phyloP scores from a whole-genome alignment of 2,888 invertebrate genomes.

The Gandaritis pyraliata region DNA sequence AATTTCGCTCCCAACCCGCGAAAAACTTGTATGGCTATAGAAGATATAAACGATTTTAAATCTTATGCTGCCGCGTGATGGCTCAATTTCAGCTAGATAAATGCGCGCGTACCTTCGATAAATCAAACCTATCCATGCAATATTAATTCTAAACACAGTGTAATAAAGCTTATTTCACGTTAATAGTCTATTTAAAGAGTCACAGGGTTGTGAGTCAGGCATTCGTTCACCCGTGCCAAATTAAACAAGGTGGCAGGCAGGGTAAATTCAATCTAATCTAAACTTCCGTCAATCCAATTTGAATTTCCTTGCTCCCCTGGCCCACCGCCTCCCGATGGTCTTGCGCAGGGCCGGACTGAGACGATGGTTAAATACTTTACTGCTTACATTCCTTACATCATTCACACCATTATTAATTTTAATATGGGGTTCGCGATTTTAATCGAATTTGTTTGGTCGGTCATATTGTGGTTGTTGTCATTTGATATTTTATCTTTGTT shows the following conservation, averaged over 20 bases:
- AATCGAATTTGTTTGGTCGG: too few relatives aligned
- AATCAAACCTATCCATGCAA: slow-evolving; percentile 3
- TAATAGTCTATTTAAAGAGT: slow-evolving; percentile 18
- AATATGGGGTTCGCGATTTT: not conserved
- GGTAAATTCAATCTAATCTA: slow-evolving; percentile 81
- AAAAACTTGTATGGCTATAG: not conserved
- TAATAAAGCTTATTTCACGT: slow-evolving; percentile 21
- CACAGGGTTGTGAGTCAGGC: slow-evolving; percentile 29
- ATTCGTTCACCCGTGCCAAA: slow-evolving; percentile 66
- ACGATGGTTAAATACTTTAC: slow-evolving; percentile 17
- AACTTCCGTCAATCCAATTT: slow-evolving; percentile 82
- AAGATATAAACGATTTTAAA: not conserved
- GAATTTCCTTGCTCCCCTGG: slow-evolving; percentile 64
- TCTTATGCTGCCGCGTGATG: not conserved
- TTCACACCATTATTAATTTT: slow-evolving; percentile 16
- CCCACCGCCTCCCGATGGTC: slow-evolving; percentile 44
- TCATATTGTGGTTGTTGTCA: too few relatives aligned
- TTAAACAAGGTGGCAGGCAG: slow-evolving; percentile 77
- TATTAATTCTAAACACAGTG: slow-evolving; percentile 13
- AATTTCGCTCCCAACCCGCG: not conserved
- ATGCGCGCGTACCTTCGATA: not conserved
- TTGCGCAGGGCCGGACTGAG: slow-evolving; percentile 37
- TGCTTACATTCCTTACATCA: slow-evolving; percentile 26
- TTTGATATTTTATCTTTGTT: too few relatives aligned
- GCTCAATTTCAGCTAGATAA: not conserved